A percentile compares a stretch with the other conserved stretches of the same genome.
These are phyloP conservation scores for Agrochola litura DNA, from an alignment of 2,888 invertebrate species.

Conservation along the genomic window DNA sequence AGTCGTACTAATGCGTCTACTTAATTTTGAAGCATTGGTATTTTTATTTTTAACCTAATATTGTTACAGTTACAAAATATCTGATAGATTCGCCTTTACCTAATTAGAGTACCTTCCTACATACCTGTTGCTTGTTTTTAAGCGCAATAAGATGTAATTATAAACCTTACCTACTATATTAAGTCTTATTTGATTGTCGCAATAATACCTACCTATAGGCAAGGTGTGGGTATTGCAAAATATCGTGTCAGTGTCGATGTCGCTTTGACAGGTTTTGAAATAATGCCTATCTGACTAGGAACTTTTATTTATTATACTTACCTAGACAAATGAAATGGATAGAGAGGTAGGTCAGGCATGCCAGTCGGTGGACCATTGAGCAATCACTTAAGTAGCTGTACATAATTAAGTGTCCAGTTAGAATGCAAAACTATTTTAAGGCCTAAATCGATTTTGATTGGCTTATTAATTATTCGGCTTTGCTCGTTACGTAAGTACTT, in stretches of 20 bases:
- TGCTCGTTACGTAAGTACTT: neutral
- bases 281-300: neutral
- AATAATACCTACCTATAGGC: neutral
- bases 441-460: slow-evolving; percentile 1
- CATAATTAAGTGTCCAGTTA: neutral
- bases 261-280: slow-evolving; percentile 24
- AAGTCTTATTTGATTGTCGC: slow-evolving; percentile 7
- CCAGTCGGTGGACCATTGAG: neutral
- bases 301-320: neutral
- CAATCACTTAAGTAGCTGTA: neutral
- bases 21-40: neutral
- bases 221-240: slow-evolving; percentile 16
- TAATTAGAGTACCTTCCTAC: neutral
- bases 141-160: slow-evolving; percentile 1
- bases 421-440: neutral
- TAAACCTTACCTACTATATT: neutral
- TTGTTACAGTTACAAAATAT: slow-evolving; percentile 20
- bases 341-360: slow-evolving; percentile 5
- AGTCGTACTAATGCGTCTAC: neutral
- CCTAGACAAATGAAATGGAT: neutral
- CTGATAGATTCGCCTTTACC: slow-evolving; percentile 1
- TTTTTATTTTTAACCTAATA: neutral
- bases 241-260: slow-evolving; percentile 18
- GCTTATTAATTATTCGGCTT: neutral
- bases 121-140: neutral